Percentiles rank a stretch among this genome's conserved stretches.
Conservation (phyloP, 2,888 invertebrate genomes). For the Anoplius nigerrimus region DNA sequence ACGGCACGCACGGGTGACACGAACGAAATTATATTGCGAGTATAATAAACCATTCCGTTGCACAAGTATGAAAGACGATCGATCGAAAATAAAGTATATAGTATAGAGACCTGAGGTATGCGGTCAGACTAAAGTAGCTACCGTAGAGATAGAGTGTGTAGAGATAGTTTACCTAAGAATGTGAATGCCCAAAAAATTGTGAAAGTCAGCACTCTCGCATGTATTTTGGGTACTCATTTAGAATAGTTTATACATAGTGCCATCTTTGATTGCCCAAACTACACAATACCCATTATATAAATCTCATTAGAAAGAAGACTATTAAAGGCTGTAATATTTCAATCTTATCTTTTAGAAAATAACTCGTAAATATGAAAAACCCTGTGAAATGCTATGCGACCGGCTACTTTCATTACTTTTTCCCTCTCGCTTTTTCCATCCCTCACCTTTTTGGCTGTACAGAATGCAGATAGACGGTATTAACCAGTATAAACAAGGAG, state of each 20-base stretch:
- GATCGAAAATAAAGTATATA: slow-evolving; percentile 5
- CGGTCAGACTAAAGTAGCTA: neutral
- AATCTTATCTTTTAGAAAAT: slow-evolving; percentile 55
- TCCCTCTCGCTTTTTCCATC: no score
- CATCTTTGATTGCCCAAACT: slow-evolving; percentile 58
- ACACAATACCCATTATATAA: slow-evolving; percentile 45
- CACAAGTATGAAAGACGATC: slow-evolving; percentile 9
- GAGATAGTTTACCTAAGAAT: no score
- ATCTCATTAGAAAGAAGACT: slow-evolving; percentile 57
- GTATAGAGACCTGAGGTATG: neutral
- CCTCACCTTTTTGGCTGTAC: slow-evolving; percentile 48
- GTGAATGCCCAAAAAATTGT: neutral
- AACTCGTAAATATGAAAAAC: slow-evolving; percentile 60
- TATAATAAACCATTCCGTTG: slow-evolving; percentile 45
- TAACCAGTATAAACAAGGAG: slow-evolving; percentile 47
- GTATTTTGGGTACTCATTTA: slow-evolving; percentile 33
- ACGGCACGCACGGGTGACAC: no score
- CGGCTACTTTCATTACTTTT: slow-evolving; percentile 43
- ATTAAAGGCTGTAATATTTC: slow-evolving; percentile 50
- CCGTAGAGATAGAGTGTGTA: neutral
- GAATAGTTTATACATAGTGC: slow-evolving; percentile 54
- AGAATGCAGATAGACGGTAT: slow-evolving; percentile 45
- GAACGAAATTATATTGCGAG: slow-evolving; percentile 31
- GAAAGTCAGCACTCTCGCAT: neutral
- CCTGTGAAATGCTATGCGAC: slow-evolving; percentile 61